Conservation (phyloP, 2,888 invertebrate species). For the Orgyia antiqua region DNA sequence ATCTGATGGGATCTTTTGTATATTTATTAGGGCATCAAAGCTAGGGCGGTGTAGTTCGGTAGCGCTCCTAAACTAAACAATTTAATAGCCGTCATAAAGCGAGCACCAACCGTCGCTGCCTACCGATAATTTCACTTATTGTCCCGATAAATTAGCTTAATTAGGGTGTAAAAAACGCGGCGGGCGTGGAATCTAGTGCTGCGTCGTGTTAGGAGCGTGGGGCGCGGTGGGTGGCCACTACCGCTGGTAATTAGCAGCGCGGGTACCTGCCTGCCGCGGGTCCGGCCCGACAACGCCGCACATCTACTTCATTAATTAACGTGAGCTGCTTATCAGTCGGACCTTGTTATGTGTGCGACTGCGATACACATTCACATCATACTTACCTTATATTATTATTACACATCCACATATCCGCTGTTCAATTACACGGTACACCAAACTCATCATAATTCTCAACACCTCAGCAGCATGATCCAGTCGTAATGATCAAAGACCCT, state of each 20-base stretch:
- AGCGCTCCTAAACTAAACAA: constrained; percentile 61
- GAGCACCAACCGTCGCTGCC: constrained; percentile 43
- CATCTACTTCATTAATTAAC: constrained; percentile 4
- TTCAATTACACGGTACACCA: too few relatives aligned
- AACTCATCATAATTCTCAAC: too few relatives aligned
- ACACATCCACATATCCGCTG: too few relatives aligned
- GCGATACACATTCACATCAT: neutral
- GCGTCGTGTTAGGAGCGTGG: constrained; percentile 9
- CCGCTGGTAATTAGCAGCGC: constrained; percentile 19
- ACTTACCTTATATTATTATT: constrained; percentile 1
- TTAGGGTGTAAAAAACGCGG: constrained; percentile 72
- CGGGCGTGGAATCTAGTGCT: constrained; percentile 64
- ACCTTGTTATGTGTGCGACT: too few relatives aligned
- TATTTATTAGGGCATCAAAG: constrained; percentile 66
- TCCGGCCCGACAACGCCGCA: neutral
- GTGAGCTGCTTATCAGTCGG: constrained; percentile 6
- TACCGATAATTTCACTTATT: constrained; percentile 69
- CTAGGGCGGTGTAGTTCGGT: constrained; percentile 61
- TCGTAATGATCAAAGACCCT: too few relatives aligned
- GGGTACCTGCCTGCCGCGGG: constrained; percentile 14
- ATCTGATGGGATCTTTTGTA: constrained; percentile 61
- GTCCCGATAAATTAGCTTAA: constrained; percentile 77
- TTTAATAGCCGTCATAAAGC: constrained; percentile 71
- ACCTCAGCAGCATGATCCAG: too few relatives aligned
- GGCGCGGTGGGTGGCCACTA: constrained; percentile 59